phyloP scores from a whole-genome alignment of 2,888 invertebrate genomes.

The Papilio protenor region DNA sequence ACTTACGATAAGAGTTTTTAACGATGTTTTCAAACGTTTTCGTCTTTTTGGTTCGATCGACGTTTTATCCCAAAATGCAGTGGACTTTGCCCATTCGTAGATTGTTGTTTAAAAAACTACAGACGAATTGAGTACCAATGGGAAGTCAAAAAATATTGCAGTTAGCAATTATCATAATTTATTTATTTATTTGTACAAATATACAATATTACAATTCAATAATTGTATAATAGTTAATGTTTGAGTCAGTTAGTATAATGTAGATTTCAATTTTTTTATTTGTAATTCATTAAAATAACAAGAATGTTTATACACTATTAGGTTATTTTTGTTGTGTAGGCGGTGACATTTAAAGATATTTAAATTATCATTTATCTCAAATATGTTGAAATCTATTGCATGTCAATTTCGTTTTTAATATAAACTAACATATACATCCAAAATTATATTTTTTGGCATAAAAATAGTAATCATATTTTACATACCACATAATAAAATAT shows the following conservation, averaged over 20 bases:
- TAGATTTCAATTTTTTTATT: background rate
- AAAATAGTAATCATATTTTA: background rate
- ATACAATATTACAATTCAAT: no score
- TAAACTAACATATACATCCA: background rate
- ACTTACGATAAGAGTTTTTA: background rate
- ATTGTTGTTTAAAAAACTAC: no score
- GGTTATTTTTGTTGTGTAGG: conserved; percentile 16
- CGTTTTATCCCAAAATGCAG: background rate
- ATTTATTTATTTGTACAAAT: no score
- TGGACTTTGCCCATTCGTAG: background rate
- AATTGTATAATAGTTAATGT: background rate
- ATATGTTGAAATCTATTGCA: conserved; percentile 20
- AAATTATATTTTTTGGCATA: background rate
- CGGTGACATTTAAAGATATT: conserved; percentile 11
- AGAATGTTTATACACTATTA: background rate
- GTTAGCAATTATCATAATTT: no score
- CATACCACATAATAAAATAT: background rate
- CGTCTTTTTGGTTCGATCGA: background rate
- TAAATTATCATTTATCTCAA: conserved; percentile 23
- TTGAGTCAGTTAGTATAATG: background rate
- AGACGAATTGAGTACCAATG: no score
- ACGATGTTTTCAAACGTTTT: background rate
- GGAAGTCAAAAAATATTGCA: no score
- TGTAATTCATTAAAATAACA: background rate
- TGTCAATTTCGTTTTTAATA: background rate